Conservation (phyloP, 2,113 vertebrate species). For the Riparia riparia region DNA sequence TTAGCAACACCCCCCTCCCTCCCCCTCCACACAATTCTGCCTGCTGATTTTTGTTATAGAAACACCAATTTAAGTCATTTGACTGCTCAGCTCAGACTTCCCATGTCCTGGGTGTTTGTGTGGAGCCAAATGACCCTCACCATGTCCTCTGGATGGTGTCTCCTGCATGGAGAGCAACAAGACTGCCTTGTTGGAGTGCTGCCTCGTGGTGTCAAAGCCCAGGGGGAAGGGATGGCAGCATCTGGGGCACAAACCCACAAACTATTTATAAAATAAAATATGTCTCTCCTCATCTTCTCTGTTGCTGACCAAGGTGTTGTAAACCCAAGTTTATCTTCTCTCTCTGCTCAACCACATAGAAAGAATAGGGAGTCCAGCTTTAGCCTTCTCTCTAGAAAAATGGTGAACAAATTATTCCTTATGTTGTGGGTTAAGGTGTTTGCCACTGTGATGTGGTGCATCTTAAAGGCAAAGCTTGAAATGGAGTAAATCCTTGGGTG, state of each 20-base stretch:
- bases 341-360: not conserved
- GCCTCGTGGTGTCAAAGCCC: not conserved
- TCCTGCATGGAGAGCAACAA: not conserved
- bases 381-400: not conserved
- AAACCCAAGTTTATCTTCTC: not conserved
- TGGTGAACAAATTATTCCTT: not conserved
- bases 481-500: not conserved
- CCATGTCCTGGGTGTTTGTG: not conserved
- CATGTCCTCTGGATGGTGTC: not conserved
- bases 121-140: not conserved
- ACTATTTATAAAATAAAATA: not conserved
- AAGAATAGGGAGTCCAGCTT: not conserved
- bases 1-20: not conserved
- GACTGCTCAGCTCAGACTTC: not conserved
- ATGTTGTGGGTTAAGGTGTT: fast-evolving
- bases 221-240: fast-evolving
- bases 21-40: not conserved
- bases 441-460: not conserved
- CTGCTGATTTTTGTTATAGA: not conserved
- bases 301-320: not conserved
- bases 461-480: not conserved
- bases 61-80: not conserved
- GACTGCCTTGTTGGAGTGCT: not conserved
- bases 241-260: not conserved
- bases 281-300: not conserved